These are phyloP conservation scores for Quadroppia sp. DNA, from an alignment of 2,888 invertebrate genomes.

Conservation along the genomic window DNA sequence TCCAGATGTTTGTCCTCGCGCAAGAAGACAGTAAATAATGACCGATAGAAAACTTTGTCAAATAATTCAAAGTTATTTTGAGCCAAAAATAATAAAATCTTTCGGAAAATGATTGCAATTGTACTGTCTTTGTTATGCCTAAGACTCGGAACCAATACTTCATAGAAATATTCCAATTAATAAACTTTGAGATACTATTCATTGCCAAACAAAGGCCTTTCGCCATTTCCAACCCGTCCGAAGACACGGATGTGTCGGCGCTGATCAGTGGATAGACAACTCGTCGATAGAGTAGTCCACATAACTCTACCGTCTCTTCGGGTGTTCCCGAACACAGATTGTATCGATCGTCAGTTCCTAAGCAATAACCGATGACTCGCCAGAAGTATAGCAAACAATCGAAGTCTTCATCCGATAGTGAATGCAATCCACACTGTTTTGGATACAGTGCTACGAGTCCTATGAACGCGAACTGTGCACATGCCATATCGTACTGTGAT, in stretches of 20 bases:
- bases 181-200: not conserved
- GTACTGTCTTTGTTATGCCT: not conserved
- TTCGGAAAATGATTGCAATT: conserved; percentile 5
- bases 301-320: conserved; percentile 25
- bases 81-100: conserved; percentile 1
- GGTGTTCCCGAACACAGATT: conserved; percentile 23
- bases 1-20: not conserved
- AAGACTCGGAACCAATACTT: conserved; percentile 30
- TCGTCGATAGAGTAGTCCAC: no score
- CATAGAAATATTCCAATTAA: conserved; percentile 36
- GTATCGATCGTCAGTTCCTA: conserved; percentile 67
- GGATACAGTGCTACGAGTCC: conserved; percentile 64
- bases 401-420: conserved; percentile 61
- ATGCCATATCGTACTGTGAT: conserved; percentile 73
- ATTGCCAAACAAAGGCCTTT: conserved; percentile 38
- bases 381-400: conserved; percentile 75
- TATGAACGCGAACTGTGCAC: conserved; percentile 82
- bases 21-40: not conserved
- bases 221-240: conserved; percentile 29
- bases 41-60: not conserved
- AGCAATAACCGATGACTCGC: conserved; percentile 66
- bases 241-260: not conserved
- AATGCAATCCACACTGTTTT: conserved; percentile 63
- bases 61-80: not conserved
- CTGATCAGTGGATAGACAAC: conserved; percentile 20